Percentiles rank a stretch among this genome's conserved stretches.
phyloP scores from a whole-genome alignment of 1,140 invertebrate species.

The Zaprionus davidi region DNA sequence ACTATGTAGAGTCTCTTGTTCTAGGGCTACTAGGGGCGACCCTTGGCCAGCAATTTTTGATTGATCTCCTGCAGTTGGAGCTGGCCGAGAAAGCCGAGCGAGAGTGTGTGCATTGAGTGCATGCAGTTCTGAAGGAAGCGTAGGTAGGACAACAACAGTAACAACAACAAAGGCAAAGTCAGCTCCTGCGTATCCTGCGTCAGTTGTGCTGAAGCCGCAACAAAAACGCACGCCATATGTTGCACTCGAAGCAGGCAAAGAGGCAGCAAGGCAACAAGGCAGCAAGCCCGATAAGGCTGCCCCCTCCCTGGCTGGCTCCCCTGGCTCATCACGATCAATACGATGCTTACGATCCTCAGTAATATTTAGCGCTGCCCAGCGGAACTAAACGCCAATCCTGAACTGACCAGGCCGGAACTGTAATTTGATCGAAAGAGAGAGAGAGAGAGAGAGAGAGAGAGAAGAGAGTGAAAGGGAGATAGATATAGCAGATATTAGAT shows the following conservation, averaged over 20 bases:
- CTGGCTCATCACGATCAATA: conserved; percentile 16
- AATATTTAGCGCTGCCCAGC: conserved; percentile 38
- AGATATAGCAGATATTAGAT: conserved; percentile 66
- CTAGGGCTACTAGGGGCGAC: conserved; percentile 27
- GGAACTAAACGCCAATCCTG: conserved; percentile 79
- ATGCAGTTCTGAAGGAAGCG: conserved; percentile 39
- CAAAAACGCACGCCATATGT: conserved; percentile 66
- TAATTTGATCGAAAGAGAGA: conserved; percentile 74
- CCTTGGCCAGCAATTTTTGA: conserved; percentile 65
- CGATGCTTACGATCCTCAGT: conserved; percentile 15
- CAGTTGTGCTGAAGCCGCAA: conserved; percentile 78
- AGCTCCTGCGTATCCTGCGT: conserved; percentile 76
- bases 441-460: background rate
- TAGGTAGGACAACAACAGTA: conserved; percentile 30
- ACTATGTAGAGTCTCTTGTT: conserved; percentile 11
- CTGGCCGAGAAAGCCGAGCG: conserved; percentile 4
- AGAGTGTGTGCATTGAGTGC: conserved; percentile 15
- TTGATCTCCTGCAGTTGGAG: conserved; percentile 69
- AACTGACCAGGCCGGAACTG: conserved; percentile 72
- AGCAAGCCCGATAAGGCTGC: conserved; percentile 49
- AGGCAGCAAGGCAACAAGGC: too few species aligned
- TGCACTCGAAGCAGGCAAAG: conserved; percentile 49
- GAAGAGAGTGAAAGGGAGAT: background rate
- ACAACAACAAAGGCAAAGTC: conserved; percentile 17
- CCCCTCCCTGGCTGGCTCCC: conserved; percentile 15